Evolutionary conservation across 2,113 vertebrate species (phyloP).

Genomic region (Perca fluviatilis): DNA sequence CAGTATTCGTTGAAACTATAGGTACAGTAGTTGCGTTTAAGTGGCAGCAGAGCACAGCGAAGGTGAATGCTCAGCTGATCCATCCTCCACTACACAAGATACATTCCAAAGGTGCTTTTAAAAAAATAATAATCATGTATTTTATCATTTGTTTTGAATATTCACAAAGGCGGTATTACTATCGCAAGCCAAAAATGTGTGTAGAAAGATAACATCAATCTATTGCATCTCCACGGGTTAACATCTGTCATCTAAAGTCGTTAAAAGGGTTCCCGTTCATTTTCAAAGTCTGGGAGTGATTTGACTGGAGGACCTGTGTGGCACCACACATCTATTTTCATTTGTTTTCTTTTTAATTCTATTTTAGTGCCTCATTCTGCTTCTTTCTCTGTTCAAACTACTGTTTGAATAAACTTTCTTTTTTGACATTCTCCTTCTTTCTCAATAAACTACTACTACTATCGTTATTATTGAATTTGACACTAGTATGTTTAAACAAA

Average conservation of each 20-base stretch:
- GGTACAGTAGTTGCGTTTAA: not conserved
- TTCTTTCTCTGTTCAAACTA: not conserved
- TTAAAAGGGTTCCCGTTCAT: not conserved
- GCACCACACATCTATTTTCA: not conserved
- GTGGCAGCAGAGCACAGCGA: constrained; percentile 9
- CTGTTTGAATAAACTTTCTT: not conserved
- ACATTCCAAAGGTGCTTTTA: not conserved
- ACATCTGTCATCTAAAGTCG: not conserved
- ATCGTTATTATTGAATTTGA: not conserved
- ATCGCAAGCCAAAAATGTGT: not conserved
- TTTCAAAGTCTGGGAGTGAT: not conserved
- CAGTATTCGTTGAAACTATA: not conserved
- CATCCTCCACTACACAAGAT: not conserved
- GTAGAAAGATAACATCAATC: not conserved
- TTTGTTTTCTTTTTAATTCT: not conserved
- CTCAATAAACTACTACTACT: not conserved
- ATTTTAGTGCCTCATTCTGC: not conserved
- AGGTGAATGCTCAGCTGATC: not conserved
- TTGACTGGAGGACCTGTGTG: not conserved
- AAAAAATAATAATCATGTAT: not conserved
- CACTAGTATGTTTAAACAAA: not conserved
- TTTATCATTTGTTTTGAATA: not conserved
- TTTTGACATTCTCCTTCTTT: no score
- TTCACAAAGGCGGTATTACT: not conserved
- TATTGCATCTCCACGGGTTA: not conserved